Conservation (phyloP, 2,888 invertebrate genomes). For the Ptilodon capucinus region DNA sequence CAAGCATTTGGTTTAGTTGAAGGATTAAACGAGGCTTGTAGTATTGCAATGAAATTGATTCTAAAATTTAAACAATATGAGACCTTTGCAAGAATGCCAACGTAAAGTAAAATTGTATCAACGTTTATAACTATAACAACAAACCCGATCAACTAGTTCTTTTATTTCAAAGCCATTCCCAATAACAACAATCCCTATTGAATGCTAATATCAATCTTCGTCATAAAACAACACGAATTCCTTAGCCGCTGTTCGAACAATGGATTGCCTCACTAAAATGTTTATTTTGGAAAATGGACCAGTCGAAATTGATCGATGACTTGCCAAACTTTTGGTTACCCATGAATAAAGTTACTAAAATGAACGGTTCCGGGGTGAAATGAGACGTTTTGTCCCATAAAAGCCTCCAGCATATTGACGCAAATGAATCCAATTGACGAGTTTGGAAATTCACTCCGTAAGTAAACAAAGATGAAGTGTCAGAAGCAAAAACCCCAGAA, state of each 20-base stretch:
- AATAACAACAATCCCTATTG: not conserved
- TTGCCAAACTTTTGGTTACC: constrained; percentile 21
- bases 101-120: not conserved
- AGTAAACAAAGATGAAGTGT: too few relatives aligned
- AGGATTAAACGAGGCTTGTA: too few relatives aligned
- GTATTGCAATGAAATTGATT: too few relatives aligned
- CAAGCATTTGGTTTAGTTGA: too few relatives aligned
- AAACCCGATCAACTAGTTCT: not conserved
- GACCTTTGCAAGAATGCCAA: too few relatives aligned
- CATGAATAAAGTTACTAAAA: constrained; percentile 17
- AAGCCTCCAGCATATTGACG: not conserved
- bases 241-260: constrained; percentile 15
- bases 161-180: not conserved
- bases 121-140: not conserved
- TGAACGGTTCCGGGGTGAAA: constrained; percentile 24
- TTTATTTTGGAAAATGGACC: constrained; percentile 29
- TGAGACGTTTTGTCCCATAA: constrained; percentile 16
- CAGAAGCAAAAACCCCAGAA: too few relatives aligned
- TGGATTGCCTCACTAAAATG: constrained; percentile 27
- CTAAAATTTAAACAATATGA: too few relatives aligned
- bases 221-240: constrained; percentile 21
- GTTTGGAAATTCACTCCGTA: too few relatives aligned
- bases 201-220: constrained; percentile 28
- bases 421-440: too few relatives aligned
- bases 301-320: constrained; percentile 35